Percentiles rank a stretch among this genome's conserved stretches.
These are phyloP conservation scores for Anastrepha ludens DNA, from an alignment of 1,140 invertebrate species.

Conservation along the genomic window DNA sequence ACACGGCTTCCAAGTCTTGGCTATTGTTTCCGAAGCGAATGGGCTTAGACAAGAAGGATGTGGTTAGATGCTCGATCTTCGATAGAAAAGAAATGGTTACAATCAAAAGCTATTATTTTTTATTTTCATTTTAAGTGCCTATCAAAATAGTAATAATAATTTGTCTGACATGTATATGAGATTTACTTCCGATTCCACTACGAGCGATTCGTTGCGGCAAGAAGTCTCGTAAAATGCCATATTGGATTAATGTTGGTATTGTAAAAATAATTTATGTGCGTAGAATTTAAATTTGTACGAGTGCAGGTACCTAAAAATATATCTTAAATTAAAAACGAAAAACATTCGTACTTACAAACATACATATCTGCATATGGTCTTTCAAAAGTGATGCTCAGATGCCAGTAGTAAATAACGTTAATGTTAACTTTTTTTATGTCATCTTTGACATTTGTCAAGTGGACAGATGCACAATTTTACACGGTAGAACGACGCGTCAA, in stretches of 20 bases:
- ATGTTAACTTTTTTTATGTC: too few relatives aligned
- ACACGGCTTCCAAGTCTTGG: not conserved
- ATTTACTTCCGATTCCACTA: constrained; percentile 54
- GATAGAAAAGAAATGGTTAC: not conserved
- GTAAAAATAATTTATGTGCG: not conserved
- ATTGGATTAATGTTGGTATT: not conserved
- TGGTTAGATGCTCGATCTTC: not conserved
- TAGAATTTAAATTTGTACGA: too few relatives aligned
- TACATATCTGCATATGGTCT: too few relatives aligned
- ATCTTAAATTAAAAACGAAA: too few relatives aligned
- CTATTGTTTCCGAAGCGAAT: constrained; percentile 19
- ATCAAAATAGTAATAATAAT: constrained; percentile 55
- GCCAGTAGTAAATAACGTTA: too few relatives aligned
- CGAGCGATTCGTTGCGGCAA: not conserved
- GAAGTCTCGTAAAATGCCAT: not conserved
- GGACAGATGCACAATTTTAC: too few relatives aligned
- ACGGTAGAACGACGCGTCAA: too few relatives aligned
- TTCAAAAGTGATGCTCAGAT: too few relatives aligned
- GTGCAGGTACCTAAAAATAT: too few relatives aligned
- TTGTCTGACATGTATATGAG: constrained; percentile 54
- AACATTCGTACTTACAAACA: too few relatives aligned
- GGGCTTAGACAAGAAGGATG: constrained; percentile 4
- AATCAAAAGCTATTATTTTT: constrained; percentile 24
- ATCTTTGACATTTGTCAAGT: too few relatives aligned
- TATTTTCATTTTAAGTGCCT: constrained; percentile 49